Conservation (phyloP, 1,140 invertebrate species). For the Leptonema lineaticorne region DNA sequence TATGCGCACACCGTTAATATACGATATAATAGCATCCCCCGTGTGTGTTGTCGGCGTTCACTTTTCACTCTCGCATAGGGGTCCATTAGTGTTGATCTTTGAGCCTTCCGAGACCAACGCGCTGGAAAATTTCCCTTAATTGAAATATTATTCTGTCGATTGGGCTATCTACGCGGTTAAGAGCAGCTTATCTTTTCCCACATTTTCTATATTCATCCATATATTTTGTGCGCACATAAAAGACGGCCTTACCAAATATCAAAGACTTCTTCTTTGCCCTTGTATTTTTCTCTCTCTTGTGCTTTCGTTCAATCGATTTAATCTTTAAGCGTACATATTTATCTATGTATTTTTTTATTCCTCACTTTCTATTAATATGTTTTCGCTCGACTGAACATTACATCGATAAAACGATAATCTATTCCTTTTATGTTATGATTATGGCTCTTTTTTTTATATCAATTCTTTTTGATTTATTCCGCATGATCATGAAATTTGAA, state of each 20-base stretch:
- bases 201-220: neutral
- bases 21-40: neutral
- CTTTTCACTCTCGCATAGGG: neutral
- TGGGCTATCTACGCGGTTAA: constrained; percentile 2
- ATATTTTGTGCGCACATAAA: neutral
- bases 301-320: too few species aligned
- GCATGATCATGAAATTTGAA: neutral
- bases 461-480: neutral
- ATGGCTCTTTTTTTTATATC: neutral
- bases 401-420: neutral
- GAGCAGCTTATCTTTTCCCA: constrained; percentile 3
- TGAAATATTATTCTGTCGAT: constrained; percentile 28
- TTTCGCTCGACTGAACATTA: neutral
- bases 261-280: too few species aligned
- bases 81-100: constrained; percentile 13
- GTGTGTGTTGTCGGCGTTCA: neutral
- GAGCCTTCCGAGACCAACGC: constrained; percentile 9
- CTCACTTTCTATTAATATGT: neutral
- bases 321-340: too few species aligned
- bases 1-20: neutral
- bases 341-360: neutral
- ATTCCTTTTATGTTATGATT: neutral
- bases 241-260: neutral
- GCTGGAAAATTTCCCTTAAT: constrained; percentile 22
- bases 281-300: too few species aligned